Conservation (phyloP, 2,113 vertebrate genomes). For the Zosterops borbonicus region DNA sequence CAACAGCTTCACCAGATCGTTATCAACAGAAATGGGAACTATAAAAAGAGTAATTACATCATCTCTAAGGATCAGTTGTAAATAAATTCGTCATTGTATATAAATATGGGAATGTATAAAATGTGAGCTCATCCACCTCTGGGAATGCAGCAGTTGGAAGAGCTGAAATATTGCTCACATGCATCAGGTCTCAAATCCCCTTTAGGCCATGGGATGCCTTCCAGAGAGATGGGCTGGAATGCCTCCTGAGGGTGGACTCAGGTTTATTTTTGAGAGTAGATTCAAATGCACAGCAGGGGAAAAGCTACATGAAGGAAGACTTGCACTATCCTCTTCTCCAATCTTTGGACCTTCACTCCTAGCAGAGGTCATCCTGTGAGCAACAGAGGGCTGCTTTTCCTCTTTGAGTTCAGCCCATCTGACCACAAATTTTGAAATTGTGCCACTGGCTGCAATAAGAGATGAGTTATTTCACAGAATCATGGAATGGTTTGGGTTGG, state of each 20-base stretch:
- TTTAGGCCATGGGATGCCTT: not conserved
- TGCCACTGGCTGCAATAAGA: not conserved
- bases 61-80: not conserved
- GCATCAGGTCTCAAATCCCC: not conserved
- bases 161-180: not conserved
- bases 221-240: not conserved
- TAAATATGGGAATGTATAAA: not conserved
- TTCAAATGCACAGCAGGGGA: not conserved
- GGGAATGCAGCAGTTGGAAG: not conserved
- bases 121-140: not conserved
- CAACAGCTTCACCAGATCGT: not conserved
- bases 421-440: not conserved
- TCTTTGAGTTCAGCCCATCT: not conserved
- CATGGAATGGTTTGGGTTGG: not conserved
- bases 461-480: not conserved
- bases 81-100: not conserved
- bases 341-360: not conserved
- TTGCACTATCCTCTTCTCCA: not conserved
- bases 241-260: not conserved
- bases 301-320: not conserved
- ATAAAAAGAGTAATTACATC: not conserved
- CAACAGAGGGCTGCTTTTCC: not conserved
- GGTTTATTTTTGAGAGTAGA: not conserved
- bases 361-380: not conserved
- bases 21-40: not conserved